Evolutionary conservation across 1,140 invertebrate species (phyloP), one percentile per base, ranked within the genome.

Genomic region (Lanistes nyassanus): DNA sequence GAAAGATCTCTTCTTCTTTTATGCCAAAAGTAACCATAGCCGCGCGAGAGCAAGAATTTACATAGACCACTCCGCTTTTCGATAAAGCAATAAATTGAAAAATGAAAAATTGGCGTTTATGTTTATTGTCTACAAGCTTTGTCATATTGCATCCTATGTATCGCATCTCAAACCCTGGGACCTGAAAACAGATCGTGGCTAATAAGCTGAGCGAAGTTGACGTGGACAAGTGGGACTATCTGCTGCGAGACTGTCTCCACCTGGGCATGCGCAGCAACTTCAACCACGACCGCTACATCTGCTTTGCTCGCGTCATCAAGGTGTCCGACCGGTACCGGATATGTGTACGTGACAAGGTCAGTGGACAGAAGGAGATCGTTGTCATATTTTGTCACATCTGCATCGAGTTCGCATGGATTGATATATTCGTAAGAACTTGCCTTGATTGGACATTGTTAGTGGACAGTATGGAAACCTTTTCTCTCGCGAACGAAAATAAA

Each of bases 151-250:
- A 13, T 9, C 9, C 2, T 47, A 6, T 47, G 42, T 1, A 47
- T 16, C n/a, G n/a, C n/a, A n/a, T n/a, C n/a, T n/a, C n/a, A n/a
- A n/a, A n/a, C n/a, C n/a, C n/a, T n/a, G n/a, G n/a, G n/a, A n/a
- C n/a, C n/a, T n/a, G n/a, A 47, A 47, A 11, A 29, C 76, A 93
- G 92, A 92, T 94, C 77, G 91, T 94, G 1, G 89, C 91, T 34
- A 94, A 94, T 82, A 90, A 91, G 70, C 82, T 87, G 23, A 93
- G 91, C 78, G 91, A 91, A n/a, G 89, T 94, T 39, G 93, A 94
- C 88, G 93, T 94, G 9, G 93, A 94, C 84, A 94, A 93, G 85
- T 94, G 91, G 91, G 93, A 94, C 82, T 94, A 94, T 80, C 89
- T 94, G 55, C 85, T 91, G 23, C 87, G 93, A 72, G 93, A 94